Percentiles rank a stretch among this genome's conserved stretches.
Evolutionary conservation across 2,888 invertebrate genomes (phyloP).

Genomic region (Chironomus riparius): DNA sequence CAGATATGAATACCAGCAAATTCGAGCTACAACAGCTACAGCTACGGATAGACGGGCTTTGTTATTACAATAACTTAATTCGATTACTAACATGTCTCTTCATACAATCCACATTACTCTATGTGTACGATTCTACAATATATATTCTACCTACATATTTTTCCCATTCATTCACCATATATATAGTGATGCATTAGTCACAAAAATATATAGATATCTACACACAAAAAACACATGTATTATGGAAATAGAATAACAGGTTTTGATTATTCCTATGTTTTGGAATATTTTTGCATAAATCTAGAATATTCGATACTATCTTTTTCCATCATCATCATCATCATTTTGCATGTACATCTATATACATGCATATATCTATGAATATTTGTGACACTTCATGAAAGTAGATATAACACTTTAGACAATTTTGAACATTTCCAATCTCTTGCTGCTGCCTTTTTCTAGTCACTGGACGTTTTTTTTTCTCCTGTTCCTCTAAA

Average conservation of each 20-base stretch:
- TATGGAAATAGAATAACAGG: constrained; percentile 24
- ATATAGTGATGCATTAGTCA: neutral
- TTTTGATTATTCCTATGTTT: constrained; percentile 23
- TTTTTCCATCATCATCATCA: constrained; percentile 13
- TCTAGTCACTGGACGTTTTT: no score
- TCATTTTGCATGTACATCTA: neutral
- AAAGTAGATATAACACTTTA: constrained; percentile 3
- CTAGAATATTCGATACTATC: constrained; percentile 19
- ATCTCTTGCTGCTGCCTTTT: no score
- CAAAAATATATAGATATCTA: neutral
- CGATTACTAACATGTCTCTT: constrained; percentile 11
- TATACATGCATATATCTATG: neutral
- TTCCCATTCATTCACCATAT: neutral
- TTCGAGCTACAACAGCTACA: neutral
- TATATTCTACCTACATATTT: no score
- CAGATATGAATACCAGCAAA: neutral
- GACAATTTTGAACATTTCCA: neutral
- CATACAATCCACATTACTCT: neutral
- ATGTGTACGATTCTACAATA: neutral
- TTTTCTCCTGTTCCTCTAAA: no score
- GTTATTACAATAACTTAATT: constrained; percentile 24
- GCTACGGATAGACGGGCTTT: neutral
- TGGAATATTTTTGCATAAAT: constrained; percentile 25
- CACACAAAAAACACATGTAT: constrained; percentile 14
- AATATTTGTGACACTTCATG: neutral